Conservation (phyloP, 2,113 vertebrate genomes). For the Lamprologus tigripictilis region DNA sequence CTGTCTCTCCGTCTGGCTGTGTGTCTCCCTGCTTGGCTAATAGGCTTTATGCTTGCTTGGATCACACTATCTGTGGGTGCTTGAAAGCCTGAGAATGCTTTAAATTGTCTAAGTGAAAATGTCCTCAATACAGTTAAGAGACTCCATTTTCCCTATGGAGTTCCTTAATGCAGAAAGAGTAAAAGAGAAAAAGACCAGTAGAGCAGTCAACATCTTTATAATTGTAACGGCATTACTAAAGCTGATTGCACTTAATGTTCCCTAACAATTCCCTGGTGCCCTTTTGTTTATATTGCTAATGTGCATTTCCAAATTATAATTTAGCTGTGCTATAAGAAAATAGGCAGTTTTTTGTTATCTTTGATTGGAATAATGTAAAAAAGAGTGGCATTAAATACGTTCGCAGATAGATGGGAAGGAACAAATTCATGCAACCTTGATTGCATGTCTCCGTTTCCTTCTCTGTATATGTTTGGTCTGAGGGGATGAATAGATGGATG, state of each 20-base stretch:
- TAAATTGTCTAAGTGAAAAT: constrained; percentile 42
- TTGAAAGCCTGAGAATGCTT: constrained; percentile 28
- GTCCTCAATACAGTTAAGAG: constrained; percentile 5
- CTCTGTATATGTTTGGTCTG: background rate
- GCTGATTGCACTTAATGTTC: constrained; percentile 29
- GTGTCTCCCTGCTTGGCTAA: constrained; percentile 30
- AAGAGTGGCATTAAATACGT: background rate
- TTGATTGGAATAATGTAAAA: background rate
- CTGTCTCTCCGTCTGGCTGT: constrained; percentile 18
- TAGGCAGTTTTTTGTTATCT: background rate
- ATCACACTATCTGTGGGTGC: constrained; percentile 19
- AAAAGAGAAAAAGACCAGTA: background rate
- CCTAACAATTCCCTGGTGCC: constrained; percentile 21
- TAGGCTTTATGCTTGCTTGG: constrained; percentile 22
- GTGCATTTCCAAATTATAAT: constrained; percentile 2
- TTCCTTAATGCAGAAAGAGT: background rate
- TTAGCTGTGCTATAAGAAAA: background rate
- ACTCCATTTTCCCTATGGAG: background rate
- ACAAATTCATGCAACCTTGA: background rate
- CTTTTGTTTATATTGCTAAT: constrained; percentile 38
- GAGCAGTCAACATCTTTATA: background rate
- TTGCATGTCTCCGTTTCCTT: background rate
- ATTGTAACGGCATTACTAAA: background rate
- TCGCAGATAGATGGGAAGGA: background rate
- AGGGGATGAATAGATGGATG: background rate